Conservation (phyloP, 2,113 vertebrate species). For the Chionodraco myersi region DNA sequence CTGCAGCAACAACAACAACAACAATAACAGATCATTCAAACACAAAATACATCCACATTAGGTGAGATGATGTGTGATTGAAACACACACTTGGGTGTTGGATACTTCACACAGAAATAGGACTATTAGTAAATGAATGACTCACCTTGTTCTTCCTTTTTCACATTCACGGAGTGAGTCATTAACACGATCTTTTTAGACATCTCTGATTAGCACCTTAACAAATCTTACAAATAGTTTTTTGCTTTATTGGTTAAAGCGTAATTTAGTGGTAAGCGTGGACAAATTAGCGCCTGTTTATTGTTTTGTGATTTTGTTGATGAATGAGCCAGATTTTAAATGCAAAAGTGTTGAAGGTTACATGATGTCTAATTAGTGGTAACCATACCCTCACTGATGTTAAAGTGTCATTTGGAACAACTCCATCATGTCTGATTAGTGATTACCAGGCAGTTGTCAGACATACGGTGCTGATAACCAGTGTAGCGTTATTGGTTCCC, state of each 20-base stretch:
- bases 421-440: background rate
- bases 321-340: background rate
- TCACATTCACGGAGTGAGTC: too few species aligned
- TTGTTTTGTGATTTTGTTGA: slow-evolving; percentile 19
- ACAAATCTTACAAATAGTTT: slow-evolving; percentile 17
- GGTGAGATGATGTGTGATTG: too few species aligned
- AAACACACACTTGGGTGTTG: too few species aligned
- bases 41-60: too few species aligned
- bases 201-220: slow-evolving; percentile 31
- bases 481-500: too few species aligned
- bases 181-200: background rate
- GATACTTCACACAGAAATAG: too few species aligned
- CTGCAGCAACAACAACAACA: too few species aligned
- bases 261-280: background rate
- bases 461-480: too few species aligned
- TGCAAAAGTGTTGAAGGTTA: background rate
- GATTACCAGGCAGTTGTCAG: background rate
- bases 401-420: background rate
- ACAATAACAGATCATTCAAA: too few species aligned
- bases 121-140: too few species aligned
- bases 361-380: slow-evolving; percentile 5
- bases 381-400: background rate
- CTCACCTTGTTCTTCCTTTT: too few species aligned
- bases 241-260: slow-evolving; percentile 1
- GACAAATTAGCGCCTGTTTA: background rate